phyloP scores from a whole-genome alignment of 1,140 invertebrate species.

The Gryllus bimaculatus region DNA sequence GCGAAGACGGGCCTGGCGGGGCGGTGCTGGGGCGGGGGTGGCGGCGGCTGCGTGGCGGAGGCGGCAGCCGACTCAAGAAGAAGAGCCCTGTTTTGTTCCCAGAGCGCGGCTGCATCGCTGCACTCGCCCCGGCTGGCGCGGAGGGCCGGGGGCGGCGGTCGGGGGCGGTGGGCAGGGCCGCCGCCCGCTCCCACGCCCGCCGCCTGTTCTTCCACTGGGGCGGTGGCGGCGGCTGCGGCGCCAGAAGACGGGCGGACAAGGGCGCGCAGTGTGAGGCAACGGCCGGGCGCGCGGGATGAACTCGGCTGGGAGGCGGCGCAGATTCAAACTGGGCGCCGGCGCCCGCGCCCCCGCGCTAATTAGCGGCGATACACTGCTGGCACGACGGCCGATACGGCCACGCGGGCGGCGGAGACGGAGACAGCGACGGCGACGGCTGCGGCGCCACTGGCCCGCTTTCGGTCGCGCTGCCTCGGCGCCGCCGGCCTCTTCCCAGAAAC shows the following conservation, averaged over 20 bases:
- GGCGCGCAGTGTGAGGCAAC: conserved; percentile 11
- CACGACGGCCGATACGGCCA: not conserved
- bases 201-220: conserved; percentile 1
- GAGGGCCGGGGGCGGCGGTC: not conserved
- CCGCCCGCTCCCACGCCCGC: not conserved
- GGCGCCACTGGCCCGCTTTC: too few relatives aligned
- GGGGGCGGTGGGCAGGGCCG: not conserved
- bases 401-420: too few relatives aligned
- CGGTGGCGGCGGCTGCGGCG: conserved; percentile 6
- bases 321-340: conserved; percentile 8
- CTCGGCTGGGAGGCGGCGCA: not conserved
- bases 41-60: not conserved
- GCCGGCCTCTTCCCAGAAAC: not conserved
- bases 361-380: not conserved
- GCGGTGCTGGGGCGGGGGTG: not conserved
- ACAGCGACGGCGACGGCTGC: too few relatives aligned
- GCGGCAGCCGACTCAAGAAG: not conserved
- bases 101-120: not conserved
- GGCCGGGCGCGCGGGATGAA: not conserved
- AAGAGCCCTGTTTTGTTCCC: not conserved
- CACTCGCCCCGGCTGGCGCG: not conserved
- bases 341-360: conserved; percentile 7
- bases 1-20: not conserved
- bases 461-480: too few relatives aligned
- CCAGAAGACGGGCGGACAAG: conserved; percentile 17